phyloP scores from a whole-genome alignment of 2,113 vertebrate genomes.

The Oenanthe oenanthe region DNA sequence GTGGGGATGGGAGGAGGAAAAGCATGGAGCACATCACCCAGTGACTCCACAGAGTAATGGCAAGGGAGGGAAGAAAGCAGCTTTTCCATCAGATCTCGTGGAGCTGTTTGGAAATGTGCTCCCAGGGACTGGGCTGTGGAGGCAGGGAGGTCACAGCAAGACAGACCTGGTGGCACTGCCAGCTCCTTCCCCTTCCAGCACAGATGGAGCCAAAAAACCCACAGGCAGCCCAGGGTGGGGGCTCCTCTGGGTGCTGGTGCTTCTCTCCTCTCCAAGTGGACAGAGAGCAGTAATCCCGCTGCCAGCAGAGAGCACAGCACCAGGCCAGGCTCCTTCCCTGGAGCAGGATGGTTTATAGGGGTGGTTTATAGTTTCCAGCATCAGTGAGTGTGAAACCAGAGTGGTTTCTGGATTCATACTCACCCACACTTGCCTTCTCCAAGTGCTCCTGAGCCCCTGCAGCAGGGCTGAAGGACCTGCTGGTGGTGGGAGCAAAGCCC shows the following conservation, averaged over 20 bases:
- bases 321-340: neutral
- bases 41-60: fast-evolving
- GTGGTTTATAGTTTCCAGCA: neutral
- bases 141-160: neutral
- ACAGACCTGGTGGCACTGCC: fast-evolving
- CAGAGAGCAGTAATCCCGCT: neutral
- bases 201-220: fast-evolving
- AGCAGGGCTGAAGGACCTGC: neutral
- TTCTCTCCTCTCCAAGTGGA: neutral
- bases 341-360: fast-evolving
- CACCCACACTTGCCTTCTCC: neutral
- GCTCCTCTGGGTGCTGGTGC: neutral
- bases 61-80: neutral
- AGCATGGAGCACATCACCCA: neutral
- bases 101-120: neutral
- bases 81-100: fast-evolving
- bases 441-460: neutral
- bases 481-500: fast-evolving
- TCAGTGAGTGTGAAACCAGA: neutral
- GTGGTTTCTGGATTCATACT: neutral
- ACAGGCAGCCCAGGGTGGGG: neutral
- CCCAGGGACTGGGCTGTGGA: neutral
- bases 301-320: fast-evolving
- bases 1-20: neutral
- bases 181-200: neutral